Evolutionary conservation across 2,797 vertebrate species (phyloP), one percentile per base, ranked within the genome.

Genomic region (Chanos chanos): DNA sequence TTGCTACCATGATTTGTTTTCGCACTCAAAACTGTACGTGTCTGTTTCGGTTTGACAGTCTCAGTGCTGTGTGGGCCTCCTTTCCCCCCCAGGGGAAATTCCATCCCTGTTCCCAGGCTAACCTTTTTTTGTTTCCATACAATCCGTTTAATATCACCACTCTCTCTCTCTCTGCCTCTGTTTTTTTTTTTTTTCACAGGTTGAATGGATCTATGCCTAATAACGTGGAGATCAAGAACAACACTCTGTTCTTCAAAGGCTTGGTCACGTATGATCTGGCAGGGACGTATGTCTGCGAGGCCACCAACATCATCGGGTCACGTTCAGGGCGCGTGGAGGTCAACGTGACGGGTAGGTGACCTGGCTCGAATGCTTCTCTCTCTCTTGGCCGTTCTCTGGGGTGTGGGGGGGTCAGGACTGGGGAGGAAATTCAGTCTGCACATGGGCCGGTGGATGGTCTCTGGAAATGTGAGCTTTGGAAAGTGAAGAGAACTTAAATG

Each of bases 311-410:
- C 79, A 94, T 99, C 5, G 95, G 96, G 18, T 96, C 92, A 0
- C 93, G 93, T 25, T 94, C 94, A 0, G 95, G 94, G 69, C 79
- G 88, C 61, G 94, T 99, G 82, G 96, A 99, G 25, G 95, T 99
- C 83, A 99, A 98, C 83, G 89, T 98, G 75, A 99, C 96, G 83
- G 96, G 96, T 99, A 94, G 82, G 92, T 81, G 10, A 0, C 47
- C 27, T 5, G 18, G 7, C 44, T 33, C 31, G 45, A 28, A 47
- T 7, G 44, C 19, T 28, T 15, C 7, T 30, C n/a, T 3, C n/a
- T 51, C 18, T 54, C 13, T 47, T 15, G 5, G 12, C n/a, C 3
- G 8, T 5, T 41, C n/a, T 18, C 16, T 34, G 56, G 18, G 7
- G 28, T 39, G 43, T 13, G 16, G 22, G 7, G 4, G 33, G 13